Conservation (phyloP, 1,140 invertebrate species). For the Nylanderia fulva region DNA sequence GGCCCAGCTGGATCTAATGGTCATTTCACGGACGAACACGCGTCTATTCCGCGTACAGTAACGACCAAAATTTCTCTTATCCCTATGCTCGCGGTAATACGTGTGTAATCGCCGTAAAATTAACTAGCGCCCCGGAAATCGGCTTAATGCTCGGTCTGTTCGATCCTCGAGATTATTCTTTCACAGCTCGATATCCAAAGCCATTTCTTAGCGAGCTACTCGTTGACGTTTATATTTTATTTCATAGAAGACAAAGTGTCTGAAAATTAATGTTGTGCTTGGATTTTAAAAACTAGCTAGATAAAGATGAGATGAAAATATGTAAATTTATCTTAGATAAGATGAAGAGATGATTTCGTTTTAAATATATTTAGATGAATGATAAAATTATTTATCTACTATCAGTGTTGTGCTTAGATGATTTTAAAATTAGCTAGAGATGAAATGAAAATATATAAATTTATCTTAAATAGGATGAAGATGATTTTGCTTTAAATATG, state of each 20-base stretch:
- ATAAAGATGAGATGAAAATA: too few relatives aligned
- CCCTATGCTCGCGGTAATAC: background rate
- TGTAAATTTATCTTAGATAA: too few relatives aligned
- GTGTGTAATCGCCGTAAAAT: slow-evolving; percentile 67
- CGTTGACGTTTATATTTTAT: background rate
- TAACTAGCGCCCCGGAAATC: slow-evolving; percentile 54
- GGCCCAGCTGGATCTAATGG: slow-evolving; percentile 72
- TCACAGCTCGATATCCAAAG: background rate
- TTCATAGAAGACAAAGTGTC: background rate
- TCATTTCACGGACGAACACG: slow-evolving; percentile 75
- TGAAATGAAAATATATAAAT: too few relatives aligned
- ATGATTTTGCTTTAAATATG: too few relatives aligned
- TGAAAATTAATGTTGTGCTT: too few relatives aligned
- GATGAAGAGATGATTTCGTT: too few relatives aligned
- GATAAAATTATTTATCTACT: too few relatives aligned
- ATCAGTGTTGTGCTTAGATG: too few relatives aligned
- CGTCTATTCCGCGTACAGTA: slow-evolving; percentile 69
- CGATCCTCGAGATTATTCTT: background rate
- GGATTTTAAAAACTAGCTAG: too few relatives aligned
- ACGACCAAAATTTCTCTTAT: slow-evolving; percentile 58
- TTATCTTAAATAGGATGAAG: too few relatives aligned
- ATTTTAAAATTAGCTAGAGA: too few relatives aligned
- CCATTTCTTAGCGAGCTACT: background rate
- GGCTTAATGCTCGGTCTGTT: background rate
- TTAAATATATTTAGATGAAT: too few relatives aligned